Conservation (phyloP, 2,113 vertebrate genomes). For the Pholis gunnellus region DNA sequence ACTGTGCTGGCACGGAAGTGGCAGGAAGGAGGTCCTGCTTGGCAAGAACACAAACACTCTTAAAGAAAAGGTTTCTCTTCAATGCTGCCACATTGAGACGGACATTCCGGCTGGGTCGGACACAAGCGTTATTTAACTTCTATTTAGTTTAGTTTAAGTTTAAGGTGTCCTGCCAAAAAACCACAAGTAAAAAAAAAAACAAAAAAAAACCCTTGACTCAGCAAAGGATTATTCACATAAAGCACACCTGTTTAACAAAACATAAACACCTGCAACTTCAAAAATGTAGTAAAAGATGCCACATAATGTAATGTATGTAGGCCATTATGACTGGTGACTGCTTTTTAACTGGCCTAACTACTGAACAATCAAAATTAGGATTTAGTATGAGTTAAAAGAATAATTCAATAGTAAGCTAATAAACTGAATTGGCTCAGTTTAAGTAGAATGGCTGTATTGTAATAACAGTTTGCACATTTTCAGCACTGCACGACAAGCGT, state of each 20-base stretch:
- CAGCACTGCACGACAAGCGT: not conserved
- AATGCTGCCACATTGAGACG: not conserved
- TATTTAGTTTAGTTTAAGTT: not conserved
- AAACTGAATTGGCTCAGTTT: not conserved
- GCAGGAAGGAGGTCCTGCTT: not conserved
- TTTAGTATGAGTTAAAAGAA: not conserved
- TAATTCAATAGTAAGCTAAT: not conserved
- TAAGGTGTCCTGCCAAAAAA: not conserved
- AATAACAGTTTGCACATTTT: constrained; percentile 12
- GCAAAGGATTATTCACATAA: not conserved
- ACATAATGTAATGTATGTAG: not conserved
- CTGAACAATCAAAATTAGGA: not conserved
- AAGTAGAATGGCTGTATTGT: not conserved
- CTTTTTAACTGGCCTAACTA: not conserved
- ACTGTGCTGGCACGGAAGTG: not conserved
- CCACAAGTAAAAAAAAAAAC: too few relatives aligned
- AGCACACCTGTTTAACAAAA: not conserved
- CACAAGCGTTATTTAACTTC: not conserved
- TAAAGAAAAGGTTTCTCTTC: not conserved
- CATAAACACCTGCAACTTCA: not conserved
- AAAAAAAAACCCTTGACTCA: not conserved
- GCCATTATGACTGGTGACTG: not conserved
- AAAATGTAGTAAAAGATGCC: not conserved
- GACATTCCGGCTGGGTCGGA: not conserved
- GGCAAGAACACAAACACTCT: not conserved